These are phyloP conservation scores for Coptodon rendalli DNA, from an alignment of 2,113 vertebrate species.

Conservation along the genomic window DNA sequence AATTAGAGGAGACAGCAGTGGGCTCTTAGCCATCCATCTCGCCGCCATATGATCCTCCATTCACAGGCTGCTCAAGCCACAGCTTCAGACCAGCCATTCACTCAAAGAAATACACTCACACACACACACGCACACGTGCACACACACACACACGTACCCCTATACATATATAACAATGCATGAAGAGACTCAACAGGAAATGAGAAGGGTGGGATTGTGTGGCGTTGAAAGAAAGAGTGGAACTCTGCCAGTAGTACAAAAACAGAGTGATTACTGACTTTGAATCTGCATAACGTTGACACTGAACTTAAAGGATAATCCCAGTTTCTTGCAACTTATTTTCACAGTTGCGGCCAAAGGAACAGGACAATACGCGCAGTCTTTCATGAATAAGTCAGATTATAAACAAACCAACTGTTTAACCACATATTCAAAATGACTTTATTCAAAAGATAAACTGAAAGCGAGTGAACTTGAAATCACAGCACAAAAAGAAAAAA, in stretches of 20 bases:
- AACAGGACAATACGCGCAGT: rapidly evolving
- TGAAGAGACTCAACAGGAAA: slow-evolving; percentile 29
- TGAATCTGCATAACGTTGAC: background rate
- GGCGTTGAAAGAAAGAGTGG: slow-evolving; percentile 17
- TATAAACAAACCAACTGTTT: background rate
- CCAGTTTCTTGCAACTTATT: background rate
- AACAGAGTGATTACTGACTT: background rate
- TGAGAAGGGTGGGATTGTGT: slow-evolving; percentile 16
- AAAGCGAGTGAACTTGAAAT: background rate
- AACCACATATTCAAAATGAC: background rate
- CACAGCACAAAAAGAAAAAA: background rate
- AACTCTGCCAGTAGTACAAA: background rate
- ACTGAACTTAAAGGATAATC: background rate
- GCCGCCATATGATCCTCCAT: slow-evolving; percentile 91
- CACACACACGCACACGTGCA: background rate
- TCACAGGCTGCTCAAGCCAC: slow-evolving; percentile 71
- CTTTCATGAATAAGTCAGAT: background rate
- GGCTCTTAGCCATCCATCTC: slow-evolving; percentile 95
- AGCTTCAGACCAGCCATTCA: slow-evolving; percentile 9
- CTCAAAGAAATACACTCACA: background rate
- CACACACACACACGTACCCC: background rate
- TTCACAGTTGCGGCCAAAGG: rapidly evolving
- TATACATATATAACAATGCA: background rate
- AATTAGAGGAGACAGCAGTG: slow-evolving; percentile 98
- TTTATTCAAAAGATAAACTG: background rate